A percentile compares a stretch with the other conserved stretches of the same genome.
Evolutionary conservation across 2,113 vertebrate species (phyloP).

Genomic region (Sitta europaea): DNA sequence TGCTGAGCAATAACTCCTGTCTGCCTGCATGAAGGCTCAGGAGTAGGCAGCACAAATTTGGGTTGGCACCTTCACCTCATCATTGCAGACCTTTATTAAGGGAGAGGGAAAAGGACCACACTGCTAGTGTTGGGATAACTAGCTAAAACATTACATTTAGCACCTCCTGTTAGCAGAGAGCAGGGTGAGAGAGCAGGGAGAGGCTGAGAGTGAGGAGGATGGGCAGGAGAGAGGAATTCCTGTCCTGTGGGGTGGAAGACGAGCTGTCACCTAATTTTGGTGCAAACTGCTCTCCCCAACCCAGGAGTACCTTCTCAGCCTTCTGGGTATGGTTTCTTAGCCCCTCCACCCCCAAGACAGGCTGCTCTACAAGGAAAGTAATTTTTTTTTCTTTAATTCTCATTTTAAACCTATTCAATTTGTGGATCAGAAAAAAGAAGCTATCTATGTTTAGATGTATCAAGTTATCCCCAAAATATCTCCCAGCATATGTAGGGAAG

Average conservation of each 20-base stretch:
- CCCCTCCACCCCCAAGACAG: background rate
- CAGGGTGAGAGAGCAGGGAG: background rate
- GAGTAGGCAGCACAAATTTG: background rate
- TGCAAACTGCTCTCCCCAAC: background rate
- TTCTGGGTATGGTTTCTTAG: background rate
- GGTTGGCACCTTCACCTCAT: background rate
- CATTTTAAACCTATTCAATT: background rate
- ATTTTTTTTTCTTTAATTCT: background rate
- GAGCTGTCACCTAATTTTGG: background rate
- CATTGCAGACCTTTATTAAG: background rate
- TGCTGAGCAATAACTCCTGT: background rate
- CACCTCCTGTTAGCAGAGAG: background rate
- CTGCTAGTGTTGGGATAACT: background rate
- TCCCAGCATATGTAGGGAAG: background rate
- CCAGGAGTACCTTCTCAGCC: background rate
- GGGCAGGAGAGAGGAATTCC: background rate
- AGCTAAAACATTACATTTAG: background rate
- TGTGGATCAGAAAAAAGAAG: background rate
- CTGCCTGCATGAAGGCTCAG: background rate
- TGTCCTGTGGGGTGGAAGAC: background rate
- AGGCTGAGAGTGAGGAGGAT: background rate
- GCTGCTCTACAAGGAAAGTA: background rate
- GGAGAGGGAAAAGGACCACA: background rate
- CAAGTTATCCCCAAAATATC: background rate
- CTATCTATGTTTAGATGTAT: background rate